Base-by-base conservation (phyloP, 2,113 vertebrate genomes). In the Calidris pygmaea region DNA sequence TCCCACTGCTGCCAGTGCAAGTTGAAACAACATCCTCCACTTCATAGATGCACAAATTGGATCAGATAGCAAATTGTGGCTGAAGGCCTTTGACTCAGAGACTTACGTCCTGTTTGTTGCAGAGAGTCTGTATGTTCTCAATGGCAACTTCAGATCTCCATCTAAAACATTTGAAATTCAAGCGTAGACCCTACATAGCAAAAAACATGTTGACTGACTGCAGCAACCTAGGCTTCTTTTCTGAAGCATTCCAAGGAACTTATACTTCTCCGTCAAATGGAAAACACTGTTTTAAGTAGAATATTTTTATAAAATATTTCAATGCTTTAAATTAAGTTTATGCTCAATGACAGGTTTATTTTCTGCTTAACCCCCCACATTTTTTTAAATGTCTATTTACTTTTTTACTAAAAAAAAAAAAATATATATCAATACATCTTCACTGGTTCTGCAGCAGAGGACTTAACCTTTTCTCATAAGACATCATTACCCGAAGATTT, bases 121-220 rank as follows among this genome's bases (percentile, higher is more conserved):
- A 48, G 48, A 48, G 48, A 48, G 48, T 6, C 48, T 48, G 48
- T 48, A 22, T 12, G 6, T 48, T 48, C 22, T 23, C 48, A 48
- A 48, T 23, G 22, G 21, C 11, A 48, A 48, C 48, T 48, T 48
- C 48, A 48, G 48, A 48, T 23, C 5, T 23, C 27, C 30, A 4
- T 10, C 58, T 52, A 55, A 43, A 58, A 47, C n/a, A 39, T 23
- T 32, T 24, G 59, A 53, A 53, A 48, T 22, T 11, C 30, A 53
- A 52, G 5, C 1, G 0, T 2, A 50, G 35, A 52, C 6, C 34
- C 71, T 43, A 76, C 30, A 4, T 3, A 6, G 59, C 22, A 73
- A 72, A 72, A 59, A 72, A 4, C 3, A 3, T 2, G 3, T 34
- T 53, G 32, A 58, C 4, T 10, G 21, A 87, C 13, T 29, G 37